Percentiles rank a stretch among this genome's conserved stretches.
Evolutionary conservation across 37 sponge, comb jelly and placozoan genomes (phyloP).

Genomic region (Chondrosia reniformis): DNA sequence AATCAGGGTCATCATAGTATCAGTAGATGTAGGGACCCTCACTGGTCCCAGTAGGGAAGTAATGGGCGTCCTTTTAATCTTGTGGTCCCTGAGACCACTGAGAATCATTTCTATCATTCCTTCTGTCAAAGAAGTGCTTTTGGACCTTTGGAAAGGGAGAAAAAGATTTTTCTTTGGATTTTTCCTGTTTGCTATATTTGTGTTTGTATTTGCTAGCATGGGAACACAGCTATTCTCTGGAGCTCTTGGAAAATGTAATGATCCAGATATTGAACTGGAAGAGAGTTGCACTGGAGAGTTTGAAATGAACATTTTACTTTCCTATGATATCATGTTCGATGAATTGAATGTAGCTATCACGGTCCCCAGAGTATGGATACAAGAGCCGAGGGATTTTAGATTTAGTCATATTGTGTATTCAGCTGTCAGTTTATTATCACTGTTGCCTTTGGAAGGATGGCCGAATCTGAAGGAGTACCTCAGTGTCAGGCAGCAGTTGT

Average conservation of each 20-base stretch:
- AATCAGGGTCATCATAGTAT: neutral
- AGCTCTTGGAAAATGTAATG: slow-evolving; percentile 6
- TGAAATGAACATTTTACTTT: slow-evolving; percentile 25
- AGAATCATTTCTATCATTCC: slow-evolving; percentile 55
- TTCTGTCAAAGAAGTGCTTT: slow-evolving; percentile 37
- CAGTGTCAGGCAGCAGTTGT: neutral
- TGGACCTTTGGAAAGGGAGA: slow-evolving; percentile 45
- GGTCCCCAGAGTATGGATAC: slow-evolving; percentile 66
- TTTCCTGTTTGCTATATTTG: slow-evolving; percentile 36
- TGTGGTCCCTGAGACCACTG: slow-evolving; percentile 59
- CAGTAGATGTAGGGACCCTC: no score
- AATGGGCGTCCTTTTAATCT: slow-evolving; percentile 12
- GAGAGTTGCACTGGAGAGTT: slow-evolving; percentile 63
- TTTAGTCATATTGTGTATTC: slow-evolving; percentile 22
- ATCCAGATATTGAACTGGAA: neutral
- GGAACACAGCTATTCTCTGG: slow-evolving; percentile 50
- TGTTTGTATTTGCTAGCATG: slow-evolving; percentile 69
- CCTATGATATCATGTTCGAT: slow-evolving; percentile 8
- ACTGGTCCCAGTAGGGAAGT: neutral
- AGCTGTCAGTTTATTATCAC: slow-evolving; percentile 17
- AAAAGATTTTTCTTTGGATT: slow-evolving; percentile 38
- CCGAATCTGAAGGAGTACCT: neutral
- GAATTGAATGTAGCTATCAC: slow-evolving; percentile 9
- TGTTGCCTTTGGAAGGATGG: slow-evolving; percentile 49
- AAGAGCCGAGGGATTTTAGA: slow-evolving; percentile 23